phyloP scores from a whole-genome alignment of 2,797 vertebrate species.

The Phyllotis vaccarum region DNA sequence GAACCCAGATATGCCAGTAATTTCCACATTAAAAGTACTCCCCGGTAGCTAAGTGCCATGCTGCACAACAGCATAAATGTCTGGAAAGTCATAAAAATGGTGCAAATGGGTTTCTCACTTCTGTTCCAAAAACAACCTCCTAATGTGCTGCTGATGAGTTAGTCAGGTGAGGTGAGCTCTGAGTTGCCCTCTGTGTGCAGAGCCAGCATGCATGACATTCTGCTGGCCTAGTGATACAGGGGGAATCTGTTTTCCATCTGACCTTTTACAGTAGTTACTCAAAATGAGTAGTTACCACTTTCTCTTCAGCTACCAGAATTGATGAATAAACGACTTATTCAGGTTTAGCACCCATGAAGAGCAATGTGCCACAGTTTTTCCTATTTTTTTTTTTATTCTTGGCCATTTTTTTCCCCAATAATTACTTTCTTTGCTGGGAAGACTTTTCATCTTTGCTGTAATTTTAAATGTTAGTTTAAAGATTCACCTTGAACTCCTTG shows the following conservation, averaged over 20 bases:
- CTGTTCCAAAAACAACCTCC: conserved; percentile 75
- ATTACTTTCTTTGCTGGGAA: conserved; percentile 48
- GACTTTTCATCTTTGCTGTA: conserved; percentile 47
- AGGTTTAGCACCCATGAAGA: conserved; percentile 56
- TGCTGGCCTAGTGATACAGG: conserved; percentile 75
- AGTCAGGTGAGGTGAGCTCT: conserved; percentile 65
- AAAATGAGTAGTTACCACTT: conserved; percentile 55
- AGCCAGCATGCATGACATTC: conserved; percentile 76
- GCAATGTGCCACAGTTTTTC: conserved; percentile 51
- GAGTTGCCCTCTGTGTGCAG: conserved; percentile 62
- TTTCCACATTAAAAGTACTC: neutral
- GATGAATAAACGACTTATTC: conserved; percentile 66
- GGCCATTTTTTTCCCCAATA: conserved; percentile 62
- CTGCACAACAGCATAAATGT: conserved; percentile 49
- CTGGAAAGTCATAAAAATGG: conserved; percentile 64
- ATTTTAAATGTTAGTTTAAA: conserved; percentile 64
- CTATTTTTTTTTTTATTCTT: conserved; percentile 42
- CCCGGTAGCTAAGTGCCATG: conserved; percentile 3
- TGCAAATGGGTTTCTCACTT: conserved; percentile 62
- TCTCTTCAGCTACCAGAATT: conserved; percentile 62
- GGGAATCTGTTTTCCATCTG: conserved; percentile 76
- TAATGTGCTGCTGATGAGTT: conserved; percentile 71
- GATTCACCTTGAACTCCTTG: conserved; percentile 19
- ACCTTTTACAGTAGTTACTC: conserved; percentile 69
- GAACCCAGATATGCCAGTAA: conserved; percentile 15